phyloP scores from a whole-genome alignment of 2,888 invertebrate genomes.

The Tiliacea aurago region DNA sequence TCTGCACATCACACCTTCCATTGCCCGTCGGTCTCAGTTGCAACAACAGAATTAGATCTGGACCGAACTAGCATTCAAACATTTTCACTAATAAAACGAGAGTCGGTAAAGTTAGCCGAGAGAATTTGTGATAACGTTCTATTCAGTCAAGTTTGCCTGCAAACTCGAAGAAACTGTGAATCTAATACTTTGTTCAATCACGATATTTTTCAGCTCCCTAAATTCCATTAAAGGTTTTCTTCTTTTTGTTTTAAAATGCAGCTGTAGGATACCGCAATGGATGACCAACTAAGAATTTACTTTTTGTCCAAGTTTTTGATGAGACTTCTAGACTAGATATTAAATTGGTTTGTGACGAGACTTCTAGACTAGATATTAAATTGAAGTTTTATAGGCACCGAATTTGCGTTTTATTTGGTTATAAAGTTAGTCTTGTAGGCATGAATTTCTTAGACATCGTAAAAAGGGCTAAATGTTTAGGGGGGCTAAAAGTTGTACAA shows the following conservation, averaged over 20 bases:
- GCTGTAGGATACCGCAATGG: slow-evolving; percentile 21
- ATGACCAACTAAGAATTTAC: background rate
- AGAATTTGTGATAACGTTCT: slow-evolving; percentile 75
- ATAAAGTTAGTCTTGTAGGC: slow-evolving; percentile 45
- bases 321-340: no score
- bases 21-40: slow-evolving; percentile 48
- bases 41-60: slow-evolving; percentile 67
- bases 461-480: slow-evolving; percentile 40
- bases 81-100: slow-evolving; percentile 76
- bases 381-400: slow-evolving; percentile 21
- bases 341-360: background rate
- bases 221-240: slow-evolving; percentile 49
- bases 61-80: slow-evolving; percentile 65
- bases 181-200: slow-evolving; percentile 59
- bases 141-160: slow-evolving; percentile 72
- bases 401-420: slow-evolving; percentile 59
- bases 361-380: background rate
- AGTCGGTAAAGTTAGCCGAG: slow-evolving; percentile 72
- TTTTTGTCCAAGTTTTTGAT: background rate
- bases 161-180: slow-evolving; percentile 71
- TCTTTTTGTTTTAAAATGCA: slow-evolving; percentile 7
- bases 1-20: slow-evolving; percentile 16
- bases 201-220: slow-evolving; percentile 45
- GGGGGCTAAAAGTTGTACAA: no score
- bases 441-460: slow-evolving; percentile 30